Base-by-base conservation (phyloP, 2,888 invertebrate species). In the Acanthopleura granulata region DNA sequence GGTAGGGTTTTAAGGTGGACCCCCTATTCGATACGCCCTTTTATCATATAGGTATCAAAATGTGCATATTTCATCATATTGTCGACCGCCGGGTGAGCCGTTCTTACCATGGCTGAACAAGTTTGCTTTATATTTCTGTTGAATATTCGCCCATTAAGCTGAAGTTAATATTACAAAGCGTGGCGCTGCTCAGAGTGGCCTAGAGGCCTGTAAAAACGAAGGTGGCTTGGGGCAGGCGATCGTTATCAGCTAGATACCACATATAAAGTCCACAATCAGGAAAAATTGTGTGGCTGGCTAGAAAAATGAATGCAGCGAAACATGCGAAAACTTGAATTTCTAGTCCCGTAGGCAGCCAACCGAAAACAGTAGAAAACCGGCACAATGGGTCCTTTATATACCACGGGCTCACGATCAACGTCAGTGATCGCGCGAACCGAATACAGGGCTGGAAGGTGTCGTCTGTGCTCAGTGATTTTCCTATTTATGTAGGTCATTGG, bases 261-360 rank as follows among this genome's bases (percentile, higher is more conserved):
- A 57, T 57, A 57, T n/a, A 57, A 57, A 57, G 18, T 57, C 12
- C n/a, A 12, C 22, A n/a, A 57, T 57, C 57, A 57, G n/a, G 22
- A n/a, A 22, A 66, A 66, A 66, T 27, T 27, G 66, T 25, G 22
- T 27, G 6, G 29, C 66, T 15, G 12, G 16, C 4, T 22, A 66
- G 66, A 66, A 66, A 66, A 66, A 27, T 66, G 22, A 66, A 66
- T 22, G 22, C 29, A 27, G 66, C 16, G 66, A 66, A 66, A 66
- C 66, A 16, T 27, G 29, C 25, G 66, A 66, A 66, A 66, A 66
- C 66, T 66, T 66, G 66, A 66, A 66, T 27, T 66, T 66, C 66
- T 66, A 66, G 66, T 66, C 66, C 25, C 22, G 66, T 66, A 66
- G 22, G 15, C 66, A 66, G 6, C 25, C 66, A 66, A 66, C 27